phyloP scores from a whole-genome alignment of 1,140 invertebrate genomes.

The Heliconius hermathena region DNA sequence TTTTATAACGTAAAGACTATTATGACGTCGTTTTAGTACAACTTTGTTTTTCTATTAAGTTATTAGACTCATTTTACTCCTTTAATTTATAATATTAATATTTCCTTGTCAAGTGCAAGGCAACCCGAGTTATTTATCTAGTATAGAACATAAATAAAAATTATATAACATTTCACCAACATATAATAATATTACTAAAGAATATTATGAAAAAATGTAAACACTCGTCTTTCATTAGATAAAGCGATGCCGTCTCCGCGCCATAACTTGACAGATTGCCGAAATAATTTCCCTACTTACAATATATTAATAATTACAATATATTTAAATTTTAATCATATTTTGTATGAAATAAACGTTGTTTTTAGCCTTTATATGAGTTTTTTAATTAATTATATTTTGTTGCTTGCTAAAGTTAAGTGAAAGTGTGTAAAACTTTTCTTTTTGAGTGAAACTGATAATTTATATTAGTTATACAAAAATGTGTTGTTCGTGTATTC shows the following conservation, averaged over 20 bases:
- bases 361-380: too few relatives aligned
- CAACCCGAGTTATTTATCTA: neutral
- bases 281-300: neutral
- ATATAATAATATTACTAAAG: neutral
- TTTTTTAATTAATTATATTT: too few relatives aligned
- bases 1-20: too few relatives aligned
- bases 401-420: neutral
- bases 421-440: neutral
- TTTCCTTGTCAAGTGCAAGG: neutral
- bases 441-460: neutral
- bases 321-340: neutral
- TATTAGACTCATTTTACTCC: too few relatives aligned
- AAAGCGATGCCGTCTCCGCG: neutral
- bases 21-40: too few relatives aligned
- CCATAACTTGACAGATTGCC: constrained; percentile 5
- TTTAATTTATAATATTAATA: too few relatives aligned
- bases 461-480: neutral
- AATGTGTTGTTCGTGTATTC: neutral
- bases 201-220: constrained; percentile 10
- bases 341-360: too few relatives aligned
- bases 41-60: too few relatives aligned
- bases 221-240: neutral
- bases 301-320: neutral
- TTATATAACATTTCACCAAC: neutral
- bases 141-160: neutral